phyloP scores from a whole-genome alignment of 2,888 invertebrate genomes.

The Pegoplata infirma region DNA sequence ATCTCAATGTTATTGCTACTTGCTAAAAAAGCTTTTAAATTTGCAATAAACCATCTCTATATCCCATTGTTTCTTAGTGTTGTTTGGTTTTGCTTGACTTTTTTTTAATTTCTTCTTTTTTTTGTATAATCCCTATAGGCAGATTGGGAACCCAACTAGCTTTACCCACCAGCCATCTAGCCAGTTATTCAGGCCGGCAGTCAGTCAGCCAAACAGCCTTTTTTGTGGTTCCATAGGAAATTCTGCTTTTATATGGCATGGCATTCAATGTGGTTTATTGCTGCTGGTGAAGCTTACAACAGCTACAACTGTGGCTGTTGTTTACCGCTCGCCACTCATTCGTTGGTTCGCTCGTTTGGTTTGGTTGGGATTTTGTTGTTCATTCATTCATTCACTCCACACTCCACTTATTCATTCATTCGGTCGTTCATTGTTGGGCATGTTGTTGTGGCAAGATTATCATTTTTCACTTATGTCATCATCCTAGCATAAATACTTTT shows the following conservation, averaged over 20 bases:
- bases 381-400: constrained; percentile 32
- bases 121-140: constrained; percentile 49
- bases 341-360: constrained; percentile 45
- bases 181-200: constrained; percentile 9
- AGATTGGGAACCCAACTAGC: constrained; percentile 28
- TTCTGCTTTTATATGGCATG: constrained; percentile 37
- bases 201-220: constrained; percentile 22
- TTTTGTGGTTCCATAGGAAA: constrained; percentile 48
- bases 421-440: constrained; percentile 44
- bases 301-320: constrained; percentile 32
- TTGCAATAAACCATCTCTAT: no score
- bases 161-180: constrained; percentile 23
- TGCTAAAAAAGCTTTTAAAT: no score
- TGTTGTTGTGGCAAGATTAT: constrained; percentile 63
- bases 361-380: no score
- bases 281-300: constrained; percentile 24
- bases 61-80: no score
- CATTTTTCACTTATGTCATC: constrained; percentile 66
- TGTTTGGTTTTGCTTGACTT: background rate
- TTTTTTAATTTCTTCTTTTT: constrained; percentile 1
- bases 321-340: constrained; percentile 43
- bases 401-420: constrained; percentile 19
- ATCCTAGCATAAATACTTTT: constrained; percentile 58
- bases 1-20: no score
- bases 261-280: constrained; percentile 42